Evolutionary conservation across 1,140 invertebrate species (phyloP).

Genomic region (Drosophila albomicans): DNA sequence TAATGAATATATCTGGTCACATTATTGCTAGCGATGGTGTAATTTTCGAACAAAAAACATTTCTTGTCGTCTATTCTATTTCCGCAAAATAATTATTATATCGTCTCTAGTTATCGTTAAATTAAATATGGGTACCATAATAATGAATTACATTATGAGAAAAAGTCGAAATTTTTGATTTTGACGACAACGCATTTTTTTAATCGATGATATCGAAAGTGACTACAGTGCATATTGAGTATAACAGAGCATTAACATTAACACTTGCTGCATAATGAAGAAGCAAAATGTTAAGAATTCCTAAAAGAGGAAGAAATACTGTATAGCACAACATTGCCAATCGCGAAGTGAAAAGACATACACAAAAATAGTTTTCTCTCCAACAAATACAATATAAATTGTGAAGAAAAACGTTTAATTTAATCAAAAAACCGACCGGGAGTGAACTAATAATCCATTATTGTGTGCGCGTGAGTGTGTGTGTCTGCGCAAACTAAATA

Average conservation of each 20-base stretch:
- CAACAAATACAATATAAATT: constrained; percentile 32
- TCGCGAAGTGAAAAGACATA: constrained; percentile 69
- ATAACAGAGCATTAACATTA: constrained; percentile 30
- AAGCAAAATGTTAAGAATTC: constrained; percentile 28
- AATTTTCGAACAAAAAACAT: not conserved
- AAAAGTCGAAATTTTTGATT: too few relatives aligned
- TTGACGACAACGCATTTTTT: too few relatives aligned
- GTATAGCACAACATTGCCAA: constrained; percentile 48
- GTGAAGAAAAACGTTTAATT: constrained; percentile 18
- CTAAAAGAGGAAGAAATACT: constrained; percentile 42
- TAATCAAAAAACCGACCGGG: constrained; percentile 21
- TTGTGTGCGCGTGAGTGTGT: constrained; percentile 49
- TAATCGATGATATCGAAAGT: not conserved
- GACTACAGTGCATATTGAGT: constrained; percentile 21
- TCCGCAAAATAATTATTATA: not conserved
- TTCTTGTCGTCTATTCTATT: not conserved
- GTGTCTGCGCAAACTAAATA: constrained; percentile 46
- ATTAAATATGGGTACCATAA: too few relatives aligned
- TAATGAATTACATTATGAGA: too few relatives aligned
- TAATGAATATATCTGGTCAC: not conserved
- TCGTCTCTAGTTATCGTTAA: not conserved
- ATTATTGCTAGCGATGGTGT: not conserved
- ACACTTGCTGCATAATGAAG: constrained; percentile 20
- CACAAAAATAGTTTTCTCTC: constrained; percentile 38
- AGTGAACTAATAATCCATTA: constrained; percentile 26